A percentile compares a stretch with the other conserved stretches of the same genome.
phyloP scores from a whole-genome alignment of 1,140 invertebrate genomes.

The Polyergus mexicanus region DNA sequence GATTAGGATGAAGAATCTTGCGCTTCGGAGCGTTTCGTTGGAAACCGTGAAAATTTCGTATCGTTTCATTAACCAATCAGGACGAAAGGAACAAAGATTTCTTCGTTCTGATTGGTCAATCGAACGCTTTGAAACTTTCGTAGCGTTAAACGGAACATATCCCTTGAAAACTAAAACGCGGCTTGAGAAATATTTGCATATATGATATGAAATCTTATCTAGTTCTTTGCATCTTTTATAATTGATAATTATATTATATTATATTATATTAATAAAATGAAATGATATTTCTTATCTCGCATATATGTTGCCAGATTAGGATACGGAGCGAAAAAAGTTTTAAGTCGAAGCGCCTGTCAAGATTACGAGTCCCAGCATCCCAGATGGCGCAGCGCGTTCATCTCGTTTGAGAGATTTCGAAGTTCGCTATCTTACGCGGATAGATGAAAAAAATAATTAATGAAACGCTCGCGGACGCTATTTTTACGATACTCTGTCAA shows the following conservation, averaged over 20 bases:
- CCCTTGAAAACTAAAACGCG: too few species aligned
- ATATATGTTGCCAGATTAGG: not conserved
- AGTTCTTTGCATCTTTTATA: not conserved
- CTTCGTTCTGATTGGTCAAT: too few species aligned
- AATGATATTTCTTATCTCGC: not conserved
- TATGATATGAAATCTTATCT: too few species aligned
- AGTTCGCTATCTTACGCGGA: conserved; percentile 42
- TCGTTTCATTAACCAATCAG: too few species aligned
- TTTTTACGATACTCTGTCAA: not conserved
- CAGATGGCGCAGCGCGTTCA: conserved; percentile 37
- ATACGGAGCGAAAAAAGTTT: not conserved
- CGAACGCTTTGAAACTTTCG: too few species aligned
- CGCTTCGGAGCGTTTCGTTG: too few species aligned
- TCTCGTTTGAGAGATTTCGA: conserved; percentile 35
- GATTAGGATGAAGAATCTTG: too few species aligned
- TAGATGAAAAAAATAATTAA: conserved; percentile 14
- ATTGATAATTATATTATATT: not conserved
- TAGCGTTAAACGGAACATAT: too few species aligned
- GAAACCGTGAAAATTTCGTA: too few species aligned
- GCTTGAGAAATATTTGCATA: too few species aligned
- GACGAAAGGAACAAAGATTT: too few species aligned
- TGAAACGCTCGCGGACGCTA: not conserved
- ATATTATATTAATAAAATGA: not conserved
- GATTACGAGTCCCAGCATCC: conserved; percentile 21
- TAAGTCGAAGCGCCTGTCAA: not conserved